Conservation (phyloP, 2,113 vertebrate genomes). For the Nipponia nippon region DNA sequence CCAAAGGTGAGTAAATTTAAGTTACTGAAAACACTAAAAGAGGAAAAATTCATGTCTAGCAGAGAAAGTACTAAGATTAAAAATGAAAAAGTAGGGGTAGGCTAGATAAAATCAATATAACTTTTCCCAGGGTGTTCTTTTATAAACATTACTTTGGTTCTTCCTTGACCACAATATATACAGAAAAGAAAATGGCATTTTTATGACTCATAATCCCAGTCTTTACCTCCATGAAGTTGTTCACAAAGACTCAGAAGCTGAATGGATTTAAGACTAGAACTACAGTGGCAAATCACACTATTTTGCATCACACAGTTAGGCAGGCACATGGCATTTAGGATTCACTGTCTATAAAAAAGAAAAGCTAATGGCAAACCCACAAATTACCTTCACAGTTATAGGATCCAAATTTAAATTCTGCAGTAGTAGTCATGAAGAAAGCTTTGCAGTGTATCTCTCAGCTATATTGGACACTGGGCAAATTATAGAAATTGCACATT, state of each 20-base stretch:
- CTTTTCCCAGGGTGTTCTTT: conserved; percentile 56
- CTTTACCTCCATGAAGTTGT: not conserved
- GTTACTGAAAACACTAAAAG: conserved; percentile 37
- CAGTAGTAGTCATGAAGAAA: not conserved
- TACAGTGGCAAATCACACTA: not conserved
- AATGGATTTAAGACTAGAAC: not conserved
- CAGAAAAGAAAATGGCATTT: conserved; percentile 41
- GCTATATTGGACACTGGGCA: not conserved
- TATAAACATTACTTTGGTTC: conserved; percentile 44
- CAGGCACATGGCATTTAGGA: not conserved
- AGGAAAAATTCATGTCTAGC: conserved; percentile 18
- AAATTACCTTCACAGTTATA: not conserved
- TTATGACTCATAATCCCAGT: conserved; percentile 20
- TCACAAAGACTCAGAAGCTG: not conserved
- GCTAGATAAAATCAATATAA: conserved; percentile 47
- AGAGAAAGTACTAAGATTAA: conserved; percentile 35
- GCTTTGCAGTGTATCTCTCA: not conserved
- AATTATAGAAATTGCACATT: not conserved
- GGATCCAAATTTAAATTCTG: not conserved
- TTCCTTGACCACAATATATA: conserved; percentile 42
- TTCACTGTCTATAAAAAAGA: not conserved
- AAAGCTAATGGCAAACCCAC: not conserved
- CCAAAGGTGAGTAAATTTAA: conserved; percentile 22
- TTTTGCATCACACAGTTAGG: not conserved
- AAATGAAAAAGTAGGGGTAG: conserved; percentile 32